Evolutionary conservation across 2,888 invertebrate species (phyloP).

Genomic region (Pegoplata infirma): DNA sequence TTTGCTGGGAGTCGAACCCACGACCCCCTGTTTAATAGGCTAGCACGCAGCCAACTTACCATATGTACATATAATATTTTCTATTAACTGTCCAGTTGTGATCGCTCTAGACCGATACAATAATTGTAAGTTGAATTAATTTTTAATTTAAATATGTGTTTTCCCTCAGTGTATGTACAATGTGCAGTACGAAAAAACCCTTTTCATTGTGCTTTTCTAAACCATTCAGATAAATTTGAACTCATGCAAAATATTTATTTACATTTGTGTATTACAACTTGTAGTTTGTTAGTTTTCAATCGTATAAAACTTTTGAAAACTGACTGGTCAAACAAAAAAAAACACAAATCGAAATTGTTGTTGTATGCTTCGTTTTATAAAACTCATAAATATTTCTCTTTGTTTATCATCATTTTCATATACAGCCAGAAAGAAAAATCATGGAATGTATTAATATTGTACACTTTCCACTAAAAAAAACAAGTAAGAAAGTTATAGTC

Average conservation of each 20-base stretch:
- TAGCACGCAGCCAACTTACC: too few relatives aligned
- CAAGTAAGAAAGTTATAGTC: too few relatives aligned
- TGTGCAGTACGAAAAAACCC: not conserved
- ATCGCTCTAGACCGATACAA: too few relatives aligned
- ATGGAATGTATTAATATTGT: slow-evolving; percentile 34
- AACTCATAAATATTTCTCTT: slow-evolving; percentile 65
- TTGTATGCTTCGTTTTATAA: slow-evolving; percentile 50
- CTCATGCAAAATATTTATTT: slow-evolving; percentile 45
- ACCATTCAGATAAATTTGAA: slow-evolving; percentile 32
- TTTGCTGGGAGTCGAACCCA: too few relatives aligned
- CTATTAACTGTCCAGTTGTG: too few relatives aligned
- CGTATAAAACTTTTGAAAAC: slow-evolving; percentile 26
- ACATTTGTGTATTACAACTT: slow-evolving; percentile 18
- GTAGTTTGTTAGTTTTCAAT: slow-evolving; percentile 43
- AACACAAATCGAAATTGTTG: slow-evolving; percentile 7
- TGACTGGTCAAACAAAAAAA: slow-evolving; percentile 22
- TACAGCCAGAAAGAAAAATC: slow-evolving; percentile 29
- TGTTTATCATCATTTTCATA: slow-evolving; percentile 59
- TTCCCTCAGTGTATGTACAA: too few relatives aligned
- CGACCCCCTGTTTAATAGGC: too few relatives aligned
- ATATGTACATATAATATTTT: too few relatives aligned
- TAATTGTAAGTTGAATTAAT: too few relatives aligned
- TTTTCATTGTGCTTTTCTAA: slow-evolving; percentile 50
- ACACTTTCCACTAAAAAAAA: slow-evolving; percentile 21
- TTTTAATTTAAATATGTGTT: too few relatives aligned